Evolutionary conservation across 2,797 vertebrate genomes (phyloP).

Genomic region (Smutsia gigantea): DNA sequence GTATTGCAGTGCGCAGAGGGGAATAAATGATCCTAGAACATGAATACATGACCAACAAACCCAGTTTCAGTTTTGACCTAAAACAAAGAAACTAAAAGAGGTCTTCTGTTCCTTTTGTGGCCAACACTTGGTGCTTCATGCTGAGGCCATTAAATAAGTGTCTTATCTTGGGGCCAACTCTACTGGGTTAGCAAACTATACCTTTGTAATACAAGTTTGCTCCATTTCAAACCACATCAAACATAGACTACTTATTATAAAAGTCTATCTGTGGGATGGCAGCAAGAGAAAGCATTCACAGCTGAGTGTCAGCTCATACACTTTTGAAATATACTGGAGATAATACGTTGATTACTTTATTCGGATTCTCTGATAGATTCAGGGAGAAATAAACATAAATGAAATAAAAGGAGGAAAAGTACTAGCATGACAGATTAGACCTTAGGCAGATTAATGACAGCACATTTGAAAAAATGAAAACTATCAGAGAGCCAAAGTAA

Average conservation of each 20-base stretch:
- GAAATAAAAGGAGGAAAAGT: constrained; percentile 12
- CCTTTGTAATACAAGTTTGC: not conserved
- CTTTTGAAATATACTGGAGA: not conserved
- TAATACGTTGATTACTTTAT: not conserved
- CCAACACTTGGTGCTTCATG: not conserved
- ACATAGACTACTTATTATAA: constrained; percentile 19
- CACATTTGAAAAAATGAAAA: constrained; percentile 1
- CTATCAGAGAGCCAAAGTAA: not conserved
- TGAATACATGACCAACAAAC: constrained; percentile 47
- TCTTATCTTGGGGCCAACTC: constrained; percentile 42
- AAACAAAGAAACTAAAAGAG: constrained; percentile 7
- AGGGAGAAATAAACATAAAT: not conserved
- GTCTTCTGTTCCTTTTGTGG: constrained; percentile 13
- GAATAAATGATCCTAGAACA: constrained; percentile 38
- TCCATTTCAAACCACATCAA: constrained; percentile 50
- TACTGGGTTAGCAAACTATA: not conserved
- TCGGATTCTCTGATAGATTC: not conserved
- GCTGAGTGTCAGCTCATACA: not conserved
- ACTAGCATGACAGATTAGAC: not conserved
- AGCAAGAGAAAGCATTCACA: constrained; percentile 8
- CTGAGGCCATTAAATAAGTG: constrained; percentile 37
- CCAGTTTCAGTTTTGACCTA: constrained; percentile 58
- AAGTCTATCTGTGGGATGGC: not conserved
- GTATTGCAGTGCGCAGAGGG: not conserved
- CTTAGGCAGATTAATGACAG: not conserved